Evolutionary conservation across 2,113 vertebrate species (phyloP), one percentile per base, ranked within the genome.

Genomic region (Anhinga rufa): DNA sequence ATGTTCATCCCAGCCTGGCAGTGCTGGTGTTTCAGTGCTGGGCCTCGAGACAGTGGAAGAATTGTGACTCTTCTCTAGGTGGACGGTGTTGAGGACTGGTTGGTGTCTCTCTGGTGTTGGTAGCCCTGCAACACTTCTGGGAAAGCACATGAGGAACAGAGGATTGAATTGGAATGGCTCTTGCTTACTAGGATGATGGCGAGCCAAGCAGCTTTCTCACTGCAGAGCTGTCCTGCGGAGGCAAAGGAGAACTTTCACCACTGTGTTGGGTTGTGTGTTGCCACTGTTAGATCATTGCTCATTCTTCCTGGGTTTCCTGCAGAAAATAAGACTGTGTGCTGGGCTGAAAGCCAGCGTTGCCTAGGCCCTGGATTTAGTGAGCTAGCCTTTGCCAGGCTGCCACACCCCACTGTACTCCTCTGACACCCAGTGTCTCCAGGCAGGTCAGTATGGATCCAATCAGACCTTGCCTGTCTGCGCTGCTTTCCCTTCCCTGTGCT

Each of bases 401-500:
- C 3, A n/a, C 78, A 69, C 58, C 49, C 34, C 68, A 22, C 49
- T 48, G 54, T 91, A 7, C 71, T 86, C 48, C 88, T 57, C 88
- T 68, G 72, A 29, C 81, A 61, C 49, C 29, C 48, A 8, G 42
- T 81, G 89, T 60, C 77, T 71, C 88, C 82, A 74, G 92, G 89
- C 89, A 90, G 81, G 80, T 89, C 91, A 82, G 69, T 62, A 72
- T 62, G 86, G 81, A 82, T 72, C 88, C n/a, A 6, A 5, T 49
- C 66, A 91, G 92, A 91, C 94, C 86, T 87, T 94, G 78, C 94
- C 88, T 80, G 58, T 93, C 62, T 91, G 91, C 4, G 6, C 95
- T 96, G 95, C 95, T 96, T 96, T 90, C 84, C 86, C 84, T 93
- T 64, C 84, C 84, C 89, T 82, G 14, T 83, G 92, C 94, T 93